Conservation (phyloP, 2,113 vertebrate species). For the Bubo scandiacus region DNA sequence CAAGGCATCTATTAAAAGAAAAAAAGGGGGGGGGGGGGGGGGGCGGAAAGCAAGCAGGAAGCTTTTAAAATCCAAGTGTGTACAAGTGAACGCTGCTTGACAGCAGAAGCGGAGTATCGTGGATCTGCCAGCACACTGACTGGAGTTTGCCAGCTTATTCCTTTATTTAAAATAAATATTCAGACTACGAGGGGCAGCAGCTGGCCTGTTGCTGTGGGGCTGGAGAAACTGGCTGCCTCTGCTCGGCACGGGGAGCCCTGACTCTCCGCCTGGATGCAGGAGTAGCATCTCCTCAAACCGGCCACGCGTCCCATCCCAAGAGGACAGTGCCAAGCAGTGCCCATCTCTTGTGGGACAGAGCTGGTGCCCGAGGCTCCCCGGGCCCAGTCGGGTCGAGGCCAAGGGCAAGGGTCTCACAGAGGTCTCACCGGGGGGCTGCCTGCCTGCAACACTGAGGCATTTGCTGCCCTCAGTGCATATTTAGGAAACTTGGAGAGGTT, state of each 20-base stretch:
- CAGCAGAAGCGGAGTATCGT: background rate
- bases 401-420: background rate
- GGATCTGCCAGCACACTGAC: background rate
- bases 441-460: background rate
- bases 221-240: background rate
- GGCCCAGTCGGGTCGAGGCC: fast-evolving
- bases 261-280: background rate
- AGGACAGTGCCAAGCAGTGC: background rate
- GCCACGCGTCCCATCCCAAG: fast-evolving
- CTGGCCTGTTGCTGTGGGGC: background rate
- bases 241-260: background rate
- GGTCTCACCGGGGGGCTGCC: too few species aligned
- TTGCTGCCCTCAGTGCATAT: fast-evolving
- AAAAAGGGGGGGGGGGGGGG: background rate
- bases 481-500: background rate
- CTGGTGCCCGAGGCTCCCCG: background rate
- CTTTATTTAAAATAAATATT: background rate
- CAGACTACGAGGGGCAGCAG: background rate
- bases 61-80: background rate
- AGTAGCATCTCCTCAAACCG: background rate
- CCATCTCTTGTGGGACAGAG: background rate
- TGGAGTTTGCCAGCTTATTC: background rate
- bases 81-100: background rate
- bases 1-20: background rate
- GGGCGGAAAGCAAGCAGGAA: background rate